A percentile compares a stretch with the other conserved stretches of the same genome.
phyloP scores from a whole-genome alignment of 53 echinoderm and acorn worm species.

The Stichopus horrens region DNA sequence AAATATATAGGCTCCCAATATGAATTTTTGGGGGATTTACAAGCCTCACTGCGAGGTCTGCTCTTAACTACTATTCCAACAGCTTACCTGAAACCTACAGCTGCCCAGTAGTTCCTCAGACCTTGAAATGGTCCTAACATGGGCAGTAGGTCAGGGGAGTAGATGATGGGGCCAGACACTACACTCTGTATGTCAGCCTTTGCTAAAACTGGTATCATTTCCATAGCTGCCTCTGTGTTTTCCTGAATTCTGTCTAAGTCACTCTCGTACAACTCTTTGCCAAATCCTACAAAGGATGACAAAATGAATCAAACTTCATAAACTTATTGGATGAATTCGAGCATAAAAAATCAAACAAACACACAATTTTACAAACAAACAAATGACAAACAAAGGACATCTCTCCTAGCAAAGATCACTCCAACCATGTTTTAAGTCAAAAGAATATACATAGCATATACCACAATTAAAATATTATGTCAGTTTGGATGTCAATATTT shows the following conservation, averaged over 20 bases:
- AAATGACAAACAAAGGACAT: neutral
- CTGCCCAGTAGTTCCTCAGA: slow-evolving; percentile 81
- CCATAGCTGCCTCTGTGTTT: slow-evolving; percentile 79
- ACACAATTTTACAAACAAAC: neutral
- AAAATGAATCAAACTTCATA: neutral
- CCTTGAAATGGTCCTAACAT: slow-evolving; percentile 80
- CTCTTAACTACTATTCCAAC: neutral
- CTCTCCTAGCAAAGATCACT: too few relatives aligned
- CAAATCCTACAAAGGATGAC: slow-evolving; percentile 67
- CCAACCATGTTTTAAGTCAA: too few relatives aligned
- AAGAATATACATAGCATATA: too few relatives aligned
- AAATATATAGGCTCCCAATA: too few relatives aligned
- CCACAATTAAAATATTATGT: too few relatives aligned
- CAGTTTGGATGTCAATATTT: too few relatives aligned
- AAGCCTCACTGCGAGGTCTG: too few relatives aligned
- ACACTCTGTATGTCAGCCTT: slow-evolving; percentile 92
- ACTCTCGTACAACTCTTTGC: slow-evolving; percentile 93
- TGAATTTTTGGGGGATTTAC: too few relatives aligned
- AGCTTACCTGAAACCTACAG: slow-evolving; percentile 67
- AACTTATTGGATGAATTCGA: neutral
- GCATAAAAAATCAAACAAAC: neutral
- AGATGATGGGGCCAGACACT: slow-evolving; percentile 89
- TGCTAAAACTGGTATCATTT: slow-evolving; percentile 76
- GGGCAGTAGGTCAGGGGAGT: slow-evolving; percentile 77
- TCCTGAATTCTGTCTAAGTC: slow-evolving; percentile 90